Percentiles rank a stretch among this genome's conserved stretches.
Evolutionary conservation across 2,797 vertebrate genomes (phyloP).

Genomic region (Glyptemys insculpta): DNA sequence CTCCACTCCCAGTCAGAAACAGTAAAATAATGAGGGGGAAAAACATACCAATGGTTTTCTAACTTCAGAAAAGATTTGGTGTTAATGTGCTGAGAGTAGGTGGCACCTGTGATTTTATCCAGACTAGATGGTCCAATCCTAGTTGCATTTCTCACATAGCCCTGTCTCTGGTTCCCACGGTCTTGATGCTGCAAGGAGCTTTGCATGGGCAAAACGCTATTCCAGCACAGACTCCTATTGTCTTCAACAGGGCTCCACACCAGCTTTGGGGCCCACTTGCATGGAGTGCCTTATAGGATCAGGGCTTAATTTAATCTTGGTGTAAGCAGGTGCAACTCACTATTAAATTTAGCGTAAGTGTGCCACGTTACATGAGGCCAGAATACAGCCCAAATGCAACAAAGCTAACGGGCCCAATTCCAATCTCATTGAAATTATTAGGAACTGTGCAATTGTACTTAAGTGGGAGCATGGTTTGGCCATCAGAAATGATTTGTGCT

Average conservation of each 20-base stretch:
- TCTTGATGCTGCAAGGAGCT: not conserved
- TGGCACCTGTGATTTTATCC: not conserved
- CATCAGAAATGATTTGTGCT: not conserved
- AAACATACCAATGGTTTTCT: not conserved
- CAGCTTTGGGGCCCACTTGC: not conserved
- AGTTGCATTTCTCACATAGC: not conserved
- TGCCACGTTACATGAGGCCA: not conserved
- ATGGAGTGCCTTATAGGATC: not conserved
- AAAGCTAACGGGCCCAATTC: not conserved
- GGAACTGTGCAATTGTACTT: not conserved
- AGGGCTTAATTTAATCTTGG: not conserved
- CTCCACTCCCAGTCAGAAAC: constrained; percentile 1
- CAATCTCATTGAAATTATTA: not conserved
- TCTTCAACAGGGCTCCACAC: not conserved
- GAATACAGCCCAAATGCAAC: not conserved
- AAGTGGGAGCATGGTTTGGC: not conserved
- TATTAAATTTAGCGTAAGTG: not conserved
- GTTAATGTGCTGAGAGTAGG: not conserved
- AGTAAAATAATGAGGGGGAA: not conserved
- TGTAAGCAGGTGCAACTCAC: not conserved
- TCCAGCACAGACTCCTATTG: not conserved
- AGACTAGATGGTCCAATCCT: not conserved
- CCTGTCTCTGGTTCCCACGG: not conserved
- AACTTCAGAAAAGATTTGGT: not conserved
- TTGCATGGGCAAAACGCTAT: not conserved